Conservation (phyloP, 2,113 vertebrate genomes). For the Macaca nemestrina region DNA sequence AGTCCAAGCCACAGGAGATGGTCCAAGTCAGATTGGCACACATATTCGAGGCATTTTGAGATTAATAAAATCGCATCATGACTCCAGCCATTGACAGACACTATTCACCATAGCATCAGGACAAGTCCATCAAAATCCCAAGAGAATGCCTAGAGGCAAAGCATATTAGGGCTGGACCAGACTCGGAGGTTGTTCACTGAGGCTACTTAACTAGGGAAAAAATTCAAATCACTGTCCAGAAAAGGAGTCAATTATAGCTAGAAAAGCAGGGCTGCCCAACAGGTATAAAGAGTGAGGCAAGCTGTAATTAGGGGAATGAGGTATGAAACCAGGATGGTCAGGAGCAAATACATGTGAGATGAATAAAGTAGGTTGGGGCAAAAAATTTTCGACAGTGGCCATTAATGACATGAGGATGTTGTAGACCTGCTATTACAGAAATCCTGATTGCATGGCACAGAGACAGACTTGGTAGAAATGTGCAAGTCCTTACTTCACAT, state of each 20-base stretch:
- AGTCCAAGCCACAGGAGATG: neutral
- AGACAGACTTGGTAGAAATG: neutral
- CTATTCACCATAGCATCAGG: neutral
- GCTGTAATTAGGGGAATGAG: neutral
- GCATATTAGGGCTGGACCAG: neutral
- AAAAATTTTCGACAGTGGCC: too few species aligned
- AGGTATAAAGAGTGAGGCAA: neutral
- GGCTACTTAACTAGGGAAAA: neutral
- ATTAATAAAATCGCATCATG: neutral
- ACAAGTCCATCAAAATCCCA: neutral
- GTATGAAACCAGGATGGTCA: neutral
- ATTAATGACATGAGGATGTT: neutral
- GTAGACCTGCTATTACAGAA: neutral
- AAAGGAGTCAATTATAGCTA: neutral
- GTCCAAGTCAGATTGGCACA: neutral
- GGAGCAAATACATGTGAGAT: neutral
- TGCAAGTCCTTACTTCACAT: neutral
- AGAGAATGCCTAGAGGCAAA: neutral
- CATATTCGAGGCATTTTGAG: neutral
- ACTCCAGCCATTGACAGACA: neutral
- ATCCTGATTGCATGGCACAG: neutral
- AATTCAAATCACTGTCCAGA: neutral
- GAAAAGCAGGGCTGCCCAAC: neutral
- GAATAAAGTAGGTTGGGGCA: neutral
- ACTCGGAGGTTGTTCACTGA: neutral